A percentile compares a stretch with the other conserved stretches of the same genome.
These are phyloP conservation scores for Lycodopsis pacificus DNA, from an alignment of 2,797 vertebrate genomes.

Conservation along the genomic window DNA sequence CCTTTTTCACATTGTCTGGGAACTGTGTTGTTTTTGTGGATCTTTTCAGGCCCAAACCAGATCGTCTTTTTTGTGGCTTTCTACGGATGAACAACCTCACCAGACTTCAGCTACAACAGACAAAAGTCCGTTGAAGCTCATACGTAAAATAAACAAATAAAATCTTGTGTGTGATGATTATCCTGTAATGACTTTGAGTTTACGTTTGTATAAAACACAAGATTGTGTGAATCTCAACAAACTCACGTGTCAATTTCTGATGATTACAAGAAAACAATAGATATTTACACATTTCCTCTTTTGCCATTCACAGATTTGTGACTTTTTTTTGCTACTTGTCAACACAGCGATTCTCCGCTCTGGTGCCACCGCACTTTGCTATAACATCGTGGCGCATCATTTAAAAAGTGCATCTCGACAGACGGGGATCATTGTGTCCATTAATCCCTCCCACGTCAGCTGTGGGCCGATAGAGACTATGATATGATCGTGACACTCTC, in stretches of 20 bases:
- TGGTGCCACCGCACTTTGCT: too few relatives aligned
- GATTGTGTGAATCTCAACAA: background rate
- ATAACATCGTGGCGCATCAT: background rate
- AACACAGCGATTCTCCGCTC: too few relatives aligned
- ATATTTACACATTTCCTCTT: background rate
- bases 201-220: background rate
- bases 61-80: background rate
- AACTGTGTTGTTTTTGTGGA: background rate
- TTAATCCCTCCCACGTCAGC: background rate
- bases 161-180: background rate
- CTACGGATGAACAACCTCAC: background rate
- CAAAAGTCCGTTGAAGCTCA: background rate
- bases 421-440: background rate
- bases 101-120: background rate
- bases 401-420: background rate
- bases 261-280: background rate
- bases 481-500: too few relatives aligned
- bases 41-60: background rate
- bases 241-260: background rate
- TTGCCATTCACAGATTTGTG: too few relatives aligned
- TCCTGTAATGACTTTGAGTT: background rate
- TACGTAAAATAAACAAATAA: background rate
- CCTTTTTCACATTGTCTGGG: slow-evolving; percentile 3
- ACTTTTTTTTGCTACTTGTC: background rate
- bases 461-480: too few relatives aligned